Percentiles rank a stretch among this genome's conserved stretches.
Evolutionary conservation across 2,113 vertebrate genomes (phyloP).

Genomic region (western clawed frog (Xenopus tropicalis)): UCB_Xtro_10.0 CM004446.2:87103501-87104000

Average conservation of each 20-base stretch:
- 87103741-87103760: neutral
- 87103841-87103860: too few species aligned
- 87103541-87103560: neutral
- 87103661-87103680: neutral
- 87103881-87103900: too few species aligned
- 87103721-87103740: conserved; percentile 3
- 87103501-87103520: neutral
- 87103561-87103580: neutral
- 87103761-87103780: neutral
- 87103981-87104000: too few species aligned
- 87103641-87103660: neutral
- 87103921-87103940: too few species aligned
- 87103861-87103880: too few species aligned
- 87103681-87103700: neutral
- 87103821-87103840: too few species aligned
- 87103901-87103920: too few species aligned
- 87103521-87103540: neutral
- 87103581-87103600: neutral
- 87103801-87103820: too few species aligned
- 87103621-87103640: neutral
- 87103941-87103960: too few species aligned
- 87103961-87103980: too few species aligned
- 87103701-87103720: neutral
- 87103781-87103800: neutral
- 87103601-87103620: neutral